Conservation (phyloP, 2,113 vertebrate genomes). For the Neogale vison region DNA sequence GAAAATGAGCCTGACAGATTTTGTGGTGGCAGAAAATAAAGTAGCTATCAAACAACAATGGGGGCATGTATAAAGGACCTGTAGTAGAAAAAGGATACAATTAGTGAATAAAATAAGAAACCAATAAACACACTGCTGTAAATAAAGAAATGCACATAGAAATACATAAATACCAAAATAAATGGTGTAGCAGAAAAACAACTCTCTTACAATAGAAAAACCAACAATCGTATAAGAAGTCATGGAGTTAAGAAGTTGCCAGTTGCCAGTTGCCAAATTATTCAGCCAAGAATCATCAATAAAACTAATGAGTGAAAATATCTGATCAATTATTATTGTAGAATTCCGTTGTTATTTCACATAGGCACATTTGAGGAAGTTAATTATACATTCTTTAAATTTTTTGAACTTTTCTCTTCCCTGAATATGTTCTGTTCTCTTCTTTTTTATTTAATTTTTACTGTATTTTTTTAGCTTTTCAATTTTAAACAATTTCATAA, state of each 20-base stretch:
- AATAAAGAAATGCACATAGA: neutral
- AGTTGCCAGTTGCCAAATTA: neutral
- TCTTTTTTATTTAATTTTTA: neutral
- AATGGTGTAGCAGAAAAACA: neutral
- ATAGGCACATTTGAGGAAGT: neutral
- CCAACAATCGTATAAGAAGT: neutral
- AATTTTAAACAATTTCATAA: neutral
- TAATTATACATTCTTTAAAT: neutral
- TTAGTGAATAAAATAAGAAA: neutral
- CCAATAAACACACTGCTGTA: neutral
- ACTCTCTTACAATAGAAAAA: neutral
- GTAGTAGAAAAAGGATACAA: neutral
- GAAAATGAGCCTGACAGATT: neutral
- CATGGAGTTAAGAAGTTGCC: neutral
- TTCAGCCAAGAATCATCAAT: neutral
- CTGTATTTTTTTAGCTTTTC: neutral
- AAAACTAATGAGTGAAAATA: neutral
- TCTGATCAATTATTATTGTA: neutral
- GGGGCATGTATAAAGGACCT: neutral
- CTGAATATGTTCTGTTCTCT: neutral
- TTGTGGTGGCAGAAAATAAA: neutral
- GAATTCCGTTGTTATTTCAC: neutral
- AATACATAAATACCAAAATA: neutral
- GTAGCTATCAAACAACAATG: neutral
- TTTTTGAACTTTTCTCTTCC: neutral